Percentiles rank a stretch among this genome's conserved stretches.
These are phyloP conservation scores for Stictonetta naevosa DNA, from an alignment of 2,113 vertebrate species.

Conservation along the genomic window DNA sequence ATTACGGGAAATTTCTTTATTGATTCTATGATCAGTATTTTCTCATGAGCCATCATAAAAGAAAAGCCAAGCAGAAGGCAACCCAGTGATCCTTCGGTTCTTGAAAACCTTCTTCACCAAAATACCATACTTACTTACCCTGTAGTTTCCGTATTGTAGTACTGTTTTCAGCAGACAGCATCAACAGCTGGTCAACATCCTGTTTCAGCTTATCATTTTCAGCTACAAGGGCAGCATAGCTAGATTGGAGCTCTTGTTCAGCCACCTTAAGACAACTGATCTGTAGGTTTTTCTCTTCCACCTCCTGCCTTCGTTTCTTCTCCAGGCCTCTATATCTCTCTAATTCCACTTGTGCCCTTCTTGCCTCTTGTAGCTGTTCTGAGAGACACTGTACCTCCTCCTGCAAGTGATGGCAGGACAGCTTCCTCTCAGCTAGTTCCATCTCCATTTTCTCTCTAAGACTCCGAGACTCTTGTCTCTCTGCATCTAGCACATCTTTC, in stretches of 20 bases:
- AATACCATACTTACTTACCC: conserved; percentile 72
- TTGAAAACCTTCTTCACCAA: neutral
- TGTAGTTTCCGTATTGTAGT: conserved; percentile 54
- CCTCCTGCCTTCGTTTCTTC: conserved; percentile 64
- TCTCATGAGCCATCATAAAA: neutral
- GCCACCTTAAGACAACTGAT: conserved; percentile 34
- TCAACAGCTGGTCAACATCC: neutral
- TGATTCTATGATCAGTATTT: neutral
- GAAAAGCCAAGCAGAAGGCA: neutral
- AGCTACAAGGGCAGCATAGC: neutral
- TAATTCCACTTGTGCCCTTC: conserved; percentile 61
- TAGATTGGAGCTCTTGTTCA: conserved; percentile 36
- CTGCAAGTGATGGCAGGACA: conserved; percentile 56
- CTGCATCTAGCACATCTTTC: conserved; percentile 69
- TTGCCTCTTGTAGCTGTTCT: conserved; percentile 69
- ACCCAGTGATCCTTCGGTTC: neutral
- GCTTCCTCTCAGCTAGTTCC: conserved; percentile 74
- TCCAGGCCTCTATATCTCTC: conserved; percentile 72
- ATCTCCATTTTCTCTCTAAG: conserved; percentile 70
- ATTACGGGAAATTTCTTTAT: too few relatives aligned
- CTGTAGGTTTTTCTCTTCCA: conserved; percentile 49
- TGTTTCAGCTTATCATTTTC: conserved; percentile 38
- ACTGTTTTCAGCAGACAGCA: neutral
- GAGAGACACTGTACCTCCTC: conserved; percentile 75
- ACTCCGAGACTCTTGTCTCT: conserved; percentile 59